These are phyloP conservation scores for Rhagologus leucostigma DNA, from an alignment of 2,113 vertebrate genomes.

Conservation along the genomic window DNA sequence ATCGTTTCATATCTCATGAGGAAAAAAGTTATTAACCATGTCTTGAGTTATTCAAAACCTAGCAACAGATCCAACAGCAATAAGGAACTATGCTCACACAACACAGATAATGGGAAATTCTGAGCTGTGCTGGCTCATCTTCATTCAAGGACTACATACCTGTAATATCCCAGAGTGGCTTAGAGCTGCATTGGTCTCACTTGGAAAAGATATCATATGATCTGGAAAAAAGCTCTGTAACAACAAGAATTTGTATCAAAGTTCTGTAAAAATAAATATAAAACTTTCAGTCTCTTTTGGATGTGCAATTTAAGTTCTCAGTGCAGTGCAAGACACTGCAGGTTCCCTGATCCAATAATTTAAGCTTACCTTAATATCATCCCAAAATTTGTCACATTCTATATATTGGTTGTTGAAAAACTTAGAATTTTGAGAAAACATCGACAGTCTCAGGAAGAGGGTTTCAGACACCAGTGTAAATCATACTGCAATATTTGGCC, in stretches of 20 bases:
- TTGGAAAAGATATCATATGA: slow-evolving; percentile 90
- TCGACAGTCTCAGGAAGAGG: neutral
- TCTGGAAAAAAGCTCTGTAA: slow-evolving; percentile 94
- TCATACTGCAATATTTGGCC: neutral
- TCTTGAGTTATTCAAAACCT: neutral
- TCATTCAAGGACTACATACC: slow-evolving; percentile 72
- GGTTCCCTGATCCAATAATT: neutral
- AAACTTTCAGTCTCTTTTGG: neutral
- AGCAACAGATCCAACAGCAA: neutral
- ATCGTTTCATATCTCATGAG: neutral
- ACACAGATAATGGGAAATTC: neutral
- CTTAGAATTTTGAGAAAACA: neutral
- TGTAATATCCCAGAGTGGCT: slow-evolving; percentile 87
- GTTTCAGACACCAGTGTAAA: neutral
- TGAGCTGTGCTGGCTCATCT: neutral
- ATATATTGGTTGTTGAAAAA: neutral
- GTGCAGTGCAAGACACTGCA: neutral
- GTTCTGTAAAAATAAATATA: neutral
- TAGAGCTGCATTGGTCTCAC: slow-evolving; percentile 81
- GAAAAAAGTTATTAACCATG: neutral
- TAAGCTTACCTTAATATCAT: neutral
- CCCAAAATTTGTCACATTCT: neutral
- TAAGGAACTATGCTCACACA: neutral
- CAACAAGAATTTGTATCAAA: slow-evolving; percentile 45
- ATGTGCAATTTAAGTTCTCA: neutral